These are phyloP conservation scores for Neoitamus cyanurus DNA, from an alignment of 2,888 invertebrate genomes.

Conservation along the genomic window DNA sequence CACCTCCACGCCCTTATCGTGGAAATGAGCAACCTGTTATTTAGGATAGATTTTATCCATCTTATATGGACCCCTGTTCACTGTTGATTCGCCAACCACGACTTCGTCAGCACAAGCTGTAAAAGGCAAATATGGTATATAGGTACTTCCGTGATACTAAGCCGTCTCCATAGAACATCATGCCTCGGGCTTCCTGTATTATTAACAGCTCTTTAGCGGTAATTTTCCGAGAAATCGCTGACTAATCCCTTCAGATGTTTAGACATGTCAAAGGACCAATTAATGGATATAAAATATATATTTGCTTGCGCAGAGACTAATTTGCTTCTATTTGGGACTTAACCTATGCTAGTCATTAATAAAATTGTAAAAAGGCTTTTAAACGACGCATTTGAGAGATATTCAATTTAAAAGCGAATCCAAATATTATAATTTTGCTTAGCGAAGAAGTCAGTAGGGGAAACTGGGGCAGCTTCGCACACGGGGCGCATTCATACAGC, in stretches of 20 bases:
- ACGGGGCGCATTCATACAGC: too few relatives aligned
- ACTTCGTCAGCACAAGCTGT: not conserved
- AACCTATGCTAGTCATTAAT: too few relatives aligned
- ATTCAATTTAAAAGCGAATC: too few relatives aligned
- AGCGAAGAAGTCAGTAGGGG: too few relatives aligned
- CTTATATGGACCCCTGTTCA: not conserved
- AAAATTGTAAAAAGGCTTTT: not conserved
- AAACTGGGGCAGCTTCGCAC: too few relatives aligned
- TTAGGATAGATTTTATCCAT: not conserved
- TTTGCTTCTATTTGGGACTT: not conserved
- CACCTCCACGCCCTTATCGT: too few relatives aligned
- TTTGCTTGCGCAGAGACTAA: too few relatives aligned
- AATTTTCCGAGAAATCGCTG: not conserved
- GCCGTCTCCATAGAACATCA: not conserved
- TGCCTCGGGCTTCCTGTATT: not conserved
- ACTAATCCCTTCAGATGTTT: not conserved
- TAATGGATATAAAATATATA: too few relatives aligned
- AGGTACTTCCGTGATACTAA: not conserved
- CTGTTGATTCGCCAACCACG: not conserved
- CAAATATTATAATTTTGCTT: too few relatives aligned
- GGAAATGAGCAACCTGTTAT: not conserved
- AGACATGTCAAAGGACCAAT: not conserved
- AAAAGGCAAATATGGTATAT: not conserved
- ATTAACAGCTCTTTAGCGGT: not conserved
- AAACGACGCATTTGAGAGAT: too few relatives aligned